Evolutionary conservation across 2,888 invertebrate genomes (phyloP), one percentile per base, ranked within the genome.

Genomic region (Sphecodes monilicornis): DNA sequence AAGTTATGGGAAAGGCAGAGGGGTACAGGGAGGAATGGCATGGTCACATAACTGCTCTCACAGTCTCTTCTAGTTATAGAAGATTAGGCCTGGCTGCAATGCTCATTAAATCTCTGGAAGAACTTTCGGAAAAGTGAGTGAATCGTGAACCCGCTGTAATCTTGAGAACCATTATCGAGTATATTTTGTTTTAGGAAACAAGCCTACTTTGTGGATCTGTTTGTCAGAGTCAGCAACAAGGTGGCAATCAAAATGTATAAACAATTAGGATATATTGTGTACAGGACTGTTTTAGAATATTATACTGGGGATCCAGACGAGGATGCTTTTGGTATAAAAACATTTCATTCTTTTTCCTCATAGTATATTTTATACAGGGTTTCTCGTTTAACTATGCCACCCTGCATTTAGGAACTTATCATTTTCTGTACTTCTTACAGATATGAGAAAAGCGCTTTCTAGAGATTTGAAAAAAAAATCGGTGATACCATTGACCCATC

Each of bases 1-100:
- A 93, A 99, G 99, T 99, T 77, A 99, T 99, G 99, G 99, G 99
- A 57, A 99, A 99, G 95, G 98, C 99, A 0, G 99, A 99, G 95
- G 99, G 99, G 0, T 97, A 97, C 90, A 97, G 97, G 75, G 98
- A 99, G 90, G 98, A 98, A 93, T 99, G 99, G 99, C 99, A 99
- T 96, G 99, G 99, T 0, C 99, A 99, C 95, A 99, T 99, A 16
- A 99, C 99, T 68, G 99, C 99, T 2, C 95, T 99, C 57, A 99
- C 99, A 10, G 99, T 99, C 2, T 98, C 99, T 6, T 98, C 99
- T 1, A 98, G 98, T 93, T 99, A 98, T 93, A 96, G 99, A 92
- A 96, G 99, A 89, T 95, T 99, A 18, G 99, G 99, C 2, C 95
- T 99, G 76, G 99, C 99, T 60, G 98, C 97, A 8, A 97, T 97